Conservation (phyloP, 2,797 vertebrate species). For the Glyptemys insculpta region DNA sequence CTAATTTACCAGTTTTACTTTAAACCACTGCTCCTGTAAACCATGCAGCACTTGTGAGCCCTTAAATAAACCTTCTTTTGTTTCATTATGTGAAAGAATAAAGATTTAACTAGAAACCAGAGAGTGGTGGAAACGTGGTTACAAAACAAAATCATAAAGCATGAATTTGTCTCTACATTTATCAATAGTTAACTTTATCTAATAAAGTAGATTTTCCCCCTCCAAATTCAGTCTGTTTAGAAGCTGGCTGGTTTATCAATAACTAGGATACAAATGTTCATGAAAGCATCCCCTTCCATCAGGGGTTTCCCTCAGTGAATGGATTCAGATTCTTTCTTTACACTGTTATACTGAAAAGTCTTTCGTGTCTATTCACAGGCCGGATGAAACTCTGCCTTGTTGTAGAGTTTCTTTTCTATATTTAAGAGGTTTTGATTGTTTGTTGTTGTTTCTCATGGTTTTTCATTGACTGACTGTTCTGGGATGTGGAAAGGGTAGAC, state of each 20-base stretch:
- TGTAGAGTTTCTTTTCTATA: neutral
- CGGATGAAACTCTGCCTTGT: neutral
- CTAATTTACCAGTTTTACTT: neutral
- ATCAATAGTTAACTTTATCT: neutral
- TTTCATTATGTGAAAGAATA: neutral
- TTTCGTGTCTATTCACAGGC: neutral
- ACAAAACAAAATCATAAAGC: neutral
- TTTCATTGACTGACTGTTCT: neutral
- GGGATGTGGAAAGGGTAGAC: neutral
- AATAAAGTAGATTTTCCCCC: neutral
- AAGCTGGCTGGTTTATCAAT: neutral
- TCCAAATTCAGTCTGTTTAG: neutral
- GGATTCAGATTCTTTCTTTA: neutral
- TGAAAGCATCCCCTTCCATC: neutral
- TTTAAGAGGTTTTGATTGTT: neutral
- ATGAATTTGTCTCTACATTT: neutral
- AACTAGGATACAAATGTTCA: neutral
- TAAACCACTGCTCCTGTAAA: neutral
- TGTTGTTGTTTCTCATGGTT: neutral
- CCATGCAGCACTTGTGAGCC: neutral
- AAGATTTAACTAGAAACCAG: neutral
- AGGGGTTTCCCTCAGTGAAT: neutral
- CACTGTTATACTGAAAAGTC: neutral
- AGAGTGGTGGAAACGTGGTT: neutral
- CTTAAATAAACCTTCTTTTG: neutral